These are phyloP conservation scores for Melanotus villosus DNA, from an alignment of 2,888 invertebrate species.

Conservation along the genomic window DNA sequence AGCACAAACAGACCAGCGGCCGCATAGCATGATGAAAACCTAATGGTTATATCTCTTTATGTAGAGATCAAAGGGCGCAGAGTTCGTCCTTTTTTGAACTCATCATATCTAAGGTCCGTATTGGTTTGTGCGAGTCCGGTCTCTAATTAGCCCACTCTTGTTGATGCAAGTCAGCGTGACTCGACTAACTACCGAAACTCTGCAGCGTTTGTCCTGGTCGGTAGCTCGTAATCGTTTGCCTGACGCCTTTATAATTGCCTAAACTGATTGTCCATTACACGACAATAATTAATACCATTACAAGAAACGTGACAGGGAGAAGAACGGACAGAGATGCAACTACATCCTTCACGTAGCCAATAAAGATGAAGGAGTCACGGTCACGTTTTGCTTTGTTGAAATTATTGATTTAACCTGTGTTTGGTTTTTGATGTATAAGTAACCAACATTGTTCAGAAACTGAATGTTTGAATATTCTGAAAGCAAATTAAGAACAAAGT, in stretches of 20 bases:
- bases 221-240: conserved; percentile 39
- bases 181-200: conserved; percentile 50
- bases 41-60: conserved; percentile 70
- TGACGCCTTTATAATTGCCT: conserved; percentile 43
- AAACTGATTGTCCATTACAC: conserved; percentile 38
- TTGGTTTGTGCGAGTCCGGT: conserved; percentile 60
- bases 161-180: conserved; percentile 61
- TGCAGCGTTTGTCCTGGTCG: conserved; percentile 34
- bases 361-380: no score
- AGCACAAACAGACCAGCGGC: conserved; percentile 65
- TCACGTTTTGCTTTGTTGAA: no score
- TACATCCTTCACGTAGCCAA: no score
- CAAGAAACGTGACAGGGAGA: background rate
- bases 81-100: conserved; percentile 61
- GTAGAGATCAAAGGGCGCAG: conserved; percentile 66
- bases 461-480: no score
- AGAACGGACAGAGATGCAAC: background rate
- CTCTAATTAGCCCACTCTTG: conserved; percentile 64
- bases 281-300: conserved; percentile 17
- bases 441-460: no score
- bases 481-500: no score
- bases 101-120: conserved; percentile 64
- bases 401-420: no score
- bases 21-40: conserved; percentile 68
- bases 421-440: no score